Conservation (phyloP, 2,113 vertebrate genomes). For the Micronisus gabar region DNA sequence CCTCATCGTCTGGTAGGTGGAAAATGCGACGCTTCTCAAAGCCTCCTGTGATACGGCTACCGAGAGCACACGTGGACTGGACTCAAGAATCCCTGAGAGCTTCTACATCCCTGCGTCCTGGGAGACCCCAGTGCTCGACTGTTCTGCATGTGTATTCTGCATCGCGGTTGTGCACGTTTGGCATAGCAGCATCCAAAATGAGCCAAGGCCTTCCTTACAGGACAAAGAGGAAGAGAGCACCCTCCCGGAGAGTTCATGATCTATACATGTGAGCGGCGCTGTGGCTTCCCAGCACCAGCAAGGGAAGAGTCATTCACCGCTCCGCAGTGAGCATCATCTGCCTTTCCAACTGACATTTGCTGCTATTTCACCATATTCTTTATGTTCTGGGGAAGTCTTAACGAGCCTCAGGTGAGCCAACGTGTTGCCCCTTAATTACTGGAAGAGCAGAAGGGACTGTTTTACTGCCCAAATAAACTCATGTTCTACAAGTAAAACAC, state of each 20-base stretch:
- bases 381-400: not conserved
- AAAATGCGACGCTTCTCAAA: not conserved
- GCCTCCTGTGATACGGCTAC: not conserved
- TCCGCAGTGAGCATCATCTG: not conserved
- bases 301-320: not conserved
- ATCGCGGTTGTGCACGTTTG: accelerated
- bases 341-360: not conserved
- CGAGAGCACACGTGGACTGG: not conserved
- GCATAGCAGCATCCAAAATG: not conserved
- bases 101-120: not conserved
- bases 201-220: not conserved
- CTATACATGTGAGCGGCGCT: accelerated
- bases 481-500: accelerated
- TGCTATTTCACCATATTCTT: not conserved
- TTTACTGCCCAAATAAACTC: not conserved
- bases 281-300: not conserved
- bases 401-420: not conserved
- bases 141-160: not conserved
- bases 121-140: not conserved
- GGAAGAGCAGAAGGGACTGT: not conserved
- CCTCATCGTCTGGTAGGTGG: not conserved
- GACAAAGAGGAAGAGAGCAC: not conserved
- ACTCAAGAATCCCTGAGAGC: not conserved
- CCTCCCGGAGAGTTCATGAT: not conserved
- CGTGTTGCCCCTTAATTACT: not conserved